Conservation (phyloP, 2,797 vertebrate species). For the Chiloscyllium punctatum region DNA sequence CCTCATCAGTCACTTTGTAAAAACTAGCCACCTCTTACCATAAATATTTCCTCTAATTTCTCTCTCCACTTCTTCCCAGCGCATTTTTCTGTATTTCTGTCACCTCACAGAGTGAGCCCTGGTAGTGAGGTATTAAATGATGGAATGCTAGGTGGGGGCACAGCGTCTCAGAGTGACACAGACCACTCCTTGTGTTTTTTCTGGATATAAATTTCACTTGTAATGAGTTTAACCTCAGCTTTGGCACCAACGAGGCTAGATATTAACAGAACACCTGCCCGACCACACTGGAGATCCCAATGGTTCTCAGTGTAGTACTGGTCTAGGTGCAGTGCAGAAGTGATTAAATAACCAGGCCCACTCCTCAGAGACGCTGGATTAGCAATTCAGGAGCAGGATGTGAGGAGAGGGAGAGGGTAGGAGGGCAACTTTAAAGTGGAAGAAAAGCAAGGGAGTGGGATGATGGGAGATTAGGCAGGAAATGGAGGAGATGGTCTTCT, state of each 20-base stretch:
- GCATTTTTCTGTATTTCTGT: neutral
- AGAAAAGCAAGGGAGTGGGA: too few relatives aligned
- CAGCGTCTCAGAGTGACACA: neutral
- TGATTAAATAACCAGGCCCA: too few relatives aligned
- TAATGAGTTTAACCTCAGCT: constrained; percentile 25
- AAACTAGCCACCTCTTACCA: neutral
- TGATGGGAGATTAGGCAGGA: neutral
- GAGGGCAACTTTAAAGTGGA: too few relatives aligned
- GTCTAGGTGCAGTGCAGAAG: too few relatives aligned
- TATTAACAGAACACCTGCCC: neutral
- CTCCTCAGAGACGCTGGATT: neutral
- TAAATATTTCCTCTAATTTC: neutral
- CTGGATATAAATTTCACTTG: neutral
- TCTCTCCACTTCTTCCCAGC: neutral
- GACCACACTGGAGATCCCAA: neutral
- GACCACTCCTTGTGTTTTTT: neutral
- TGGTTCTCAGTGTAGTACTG: neutral
- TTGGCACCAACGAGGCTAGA: neutral
- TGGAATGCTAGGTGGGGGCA: neutral
- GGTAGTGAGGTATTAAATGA: neutral
- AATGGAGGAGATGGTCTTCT: neutral
- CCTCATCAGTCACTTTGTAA: constrained; percentile 9
- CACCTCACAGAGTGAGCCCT: neutral
- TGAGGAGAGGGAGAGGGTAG: too few relatives aligned
- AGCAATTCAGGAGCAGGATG: neutral